These are phyloP conservation scores for Antennarius striatus DNA, from an alignment of 2,113 vertebrate genomes.

Conservation along the genomic window DNA sequence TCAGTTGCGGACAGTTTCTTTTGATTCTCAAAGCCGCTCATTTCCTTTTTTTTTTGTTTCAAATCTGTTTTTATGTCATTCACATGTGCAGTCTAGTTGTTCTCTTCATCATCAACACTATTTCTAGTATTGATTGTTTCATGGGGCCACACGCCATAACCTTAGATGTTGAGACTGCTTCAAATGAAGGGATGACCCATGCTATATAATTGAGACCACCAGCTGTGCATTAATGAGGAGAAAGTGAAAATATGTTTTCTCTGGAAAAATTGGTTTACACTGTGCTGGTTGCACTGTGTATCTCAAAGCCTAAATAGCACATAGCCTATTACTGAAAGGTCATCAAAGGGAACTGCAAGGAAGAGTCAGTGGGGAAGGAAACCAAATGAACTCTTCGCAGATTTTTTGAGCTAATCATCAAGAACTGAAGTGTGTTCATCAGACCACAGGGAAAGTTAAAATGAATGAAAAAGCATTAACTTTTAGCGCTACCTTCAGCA, in stretches of 20 bases:
- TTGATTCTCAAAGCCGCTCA: slow-evolving; percentile 27
- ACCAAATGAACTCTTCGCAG: slow-evolving; percentile 39
- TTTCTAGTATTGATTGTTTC: slow-evolving; percentile 56
- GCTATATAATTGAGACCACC: slow-evolving; percentile 60
- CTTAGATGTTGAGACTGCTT: slow-evolving; percentile 46
- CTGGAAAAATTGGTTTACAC: slow-evolving; percentile 28
- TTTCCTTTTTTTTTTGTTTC: slow-evolving; percentile 17
- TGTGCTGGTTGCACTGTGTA: slow-evolving; percentile 31
- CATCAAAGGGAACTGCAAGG: slow-evolving; percentile 62
- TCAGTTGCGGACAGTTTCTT: slow-evolving; percentile 17
- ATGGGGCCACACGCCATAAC: slow-evolving; percentile 30
- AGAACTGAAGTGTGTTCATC: slow-evolving; percentile 31
- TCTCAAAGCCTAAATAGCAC: slow-evolving; percentile 49
- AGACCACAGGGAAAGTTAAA: slow-evolving; percentile 25
- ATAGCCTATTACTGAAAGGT: slow-evolving; percentile 60
- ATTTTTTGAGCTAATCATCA: slow-evolving; percentile 39
- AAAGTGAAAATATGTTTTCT: slow-evolving; percentile 44
- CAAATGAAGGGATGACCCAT: slow-evolving; percentile 54
- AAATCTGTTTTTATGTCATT: slow-evolving; percentile 14
- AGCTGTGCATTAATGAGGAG: slow-evolving; percentile 69
- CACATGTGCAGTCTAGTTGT: slow-evolving; percentile 21
- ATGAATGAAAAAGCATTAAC: slow-evolving; percentile 12
- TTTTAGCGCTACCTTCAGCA: slow-evolving; percentile 18
- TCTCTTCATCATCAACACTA: slow-evolving; percentile 29
- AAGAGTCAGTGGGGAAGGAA: slow-evolving; percentile 27